Base-by-base conservation (phyloP, 2,888 invertebrate genomes). In the Chydorus sphaericus region DNA sequence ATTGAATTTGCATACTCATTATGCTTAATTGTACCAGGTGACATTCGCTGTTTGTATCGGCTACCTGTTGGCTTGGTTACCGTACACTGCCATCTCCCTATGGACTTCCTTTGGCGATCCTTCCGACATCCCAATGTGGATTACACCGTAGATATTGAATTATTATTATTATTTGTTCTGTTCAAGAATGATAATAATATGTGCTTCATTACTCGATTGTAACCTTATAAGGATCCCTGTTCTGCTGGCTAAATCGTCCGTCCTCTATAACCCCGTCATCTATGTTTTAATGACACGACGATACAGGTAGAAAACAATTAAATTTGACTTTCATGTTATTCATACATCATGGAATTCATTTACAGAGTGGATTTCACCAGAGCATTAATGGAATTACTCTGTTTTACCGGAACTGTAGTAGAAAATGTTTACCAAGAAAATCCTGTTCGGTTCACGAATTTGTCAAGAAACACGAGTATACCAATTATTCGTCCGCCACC, bases 241-340 rank as follows among this genome's bases (percentile, higher is more conserved):
- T 39, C 53, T 62, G 4, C 54, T 62, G 20, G 62, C 62, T 26
- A 63, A 63, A 54, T 60, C 61, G 1, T 63, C 62, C n/a, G 61
- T 62, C 29, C 61, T 62, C 20, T 63, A 61, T 56, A 63, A 63
- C 53, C 63, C 63, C 10, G 14, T 63, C 28, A 61, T 63, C 23
- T 63, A 63, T 52, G 59, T 62, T 29, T 61, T 62, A 52, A 38
- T 61, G 48, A 62, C 61, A 8, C 57, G 54, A 23, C 55, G 63
- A 16, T 63, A 63, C 58, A 56, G 63, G 58, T 62, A 52, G n/a
- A n/a, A n/a, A n/a, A n/a, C n/a, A n/a, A n/a, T n/a, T n/a, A n/a
- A n/a, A n/a, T n/a, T n/a, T n/a, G n/a, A n/a, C n/a, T n/a, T n/a
- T n/a, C n/a, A n/a, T n/a, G n/a, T n/a, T n/a, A n/a, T n/a, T n/a